Conservation (phyloP, 2,113 vertebrate genomes). For the human region GRCh38 chr17:70643501-70644000, state of each 20-base stretch:
- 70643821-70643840: neutral
- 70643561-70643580: neutral
- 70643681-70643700: neutral
- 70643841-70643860: neutral
- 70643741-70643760: neutral
- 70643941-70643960: neutral
- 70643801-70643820: neutral
- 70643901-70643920: neutral
- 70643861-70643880: neutral
- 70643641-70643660: neutral
- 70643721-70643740: neutral
- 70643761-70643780: neutral
- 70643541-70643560: rapidly evolving
- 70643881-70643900: neutral
- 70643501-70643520: neutral
- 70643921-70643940: neutral
- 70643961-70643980: neutral
- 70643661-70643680: neutral
- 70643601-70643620: neutral
- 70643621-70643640: neutral
- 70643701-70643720: neutral
- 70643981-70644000: neutral
- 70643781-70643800: neutral
- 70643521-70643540: neutral
- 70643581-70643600: neutral